A percentile compares a stretch with the other conserved stretches of the same genome.
These are phyloP conservation scores for Dynastes hyllus DNA, from an alignment of 2,888 invertebrate genomes.

Conservation along the genomic window DNA sequence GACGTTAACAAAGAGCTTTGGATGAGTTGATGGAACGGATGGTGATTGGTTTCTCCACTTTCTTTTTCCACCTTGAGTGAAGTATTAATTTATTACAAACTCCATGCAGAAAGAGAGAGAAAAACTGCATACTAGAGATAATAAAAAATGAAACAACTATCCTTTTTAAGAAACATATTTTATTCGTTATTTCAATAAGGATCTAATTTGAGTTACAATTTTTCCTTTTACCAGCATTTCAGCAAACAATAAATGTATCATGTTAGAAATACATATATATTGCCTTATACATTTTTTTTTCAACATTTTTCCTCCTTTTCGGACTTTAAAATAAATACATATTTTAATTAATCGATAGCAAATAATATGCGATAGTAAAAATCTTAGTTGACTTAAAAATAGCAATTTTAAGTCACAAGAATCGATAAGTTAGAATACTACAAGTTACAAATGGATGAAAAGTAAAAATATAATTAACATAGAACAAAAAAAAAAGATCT, in stretches of 20 bases:
- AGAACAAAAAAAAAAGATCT: constrained; percentile 22
- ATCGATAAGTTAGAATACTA: constrained; percentile 8
- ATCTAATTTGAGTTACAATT: constrained; percentile 45
- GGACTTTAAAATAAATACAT: not conserved
- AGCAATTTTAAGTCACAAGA: constrained; percentile 50
- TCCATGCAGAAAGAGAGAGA: too few species aligned
- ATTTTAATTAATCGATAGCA: constrained; percentile 18
- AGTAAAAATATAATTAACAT: not conserved
- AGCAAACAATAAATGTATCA: constrained; percentile 51
- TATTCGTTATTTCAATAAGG: constrained; percentile 31
- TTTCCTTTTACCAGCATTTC: constrained; percentile 42
- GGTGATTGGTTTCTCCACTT: too few species aligned
- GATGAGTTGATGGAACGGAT: too few species aligned
- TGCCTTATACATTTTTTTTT: constrained; percentile 37
- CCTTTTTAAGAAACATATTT: constrained; percentile 41
- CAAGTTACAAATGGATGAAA: constrained; percentile 1
- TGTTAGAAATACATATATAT: constrained; percentile 49
- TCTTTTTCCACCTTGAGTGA: too few species aligned
- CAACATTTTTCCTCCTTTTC: not conserved
- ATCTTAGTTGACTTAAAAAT: constrained; percentile 50
- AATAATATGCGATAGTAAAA: constrained; percentile 23
- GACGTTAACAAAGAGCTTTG: too few species aligned
- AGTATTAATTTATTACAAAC: too few species aligned
- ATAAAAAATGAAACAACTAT: not conserved
- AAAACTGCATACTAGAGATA: not conserved